Base-by-base conservation (phyloP, 1,140 invertebrate genomes). In the Drosophila aff. region DNA sequence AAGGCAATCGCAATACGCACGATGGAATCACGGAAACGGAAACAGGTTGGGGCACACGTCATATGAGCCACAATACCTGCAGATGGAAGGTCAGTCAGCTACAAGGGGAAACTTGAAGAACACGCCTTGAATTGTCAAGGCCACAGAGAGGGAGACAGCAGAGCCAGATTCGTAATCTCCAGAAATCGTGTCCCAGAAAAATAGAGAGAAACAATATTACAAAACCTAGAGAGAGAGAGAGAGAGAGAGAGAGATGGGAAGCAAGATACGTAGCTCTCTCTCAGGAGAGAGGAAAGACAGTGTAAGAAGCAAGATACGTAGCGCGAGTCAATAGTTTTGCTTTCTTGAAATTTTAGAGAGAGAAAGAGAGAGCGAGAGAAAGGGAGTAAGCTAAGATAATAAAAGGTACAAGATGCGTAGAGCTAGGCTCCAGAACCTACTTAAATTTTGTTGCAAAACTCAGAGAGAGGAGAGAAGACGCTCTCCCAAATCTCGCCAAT, bases 1-100 rank as follows among this genome's bases (percentile, higher is more conserved):
- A 49, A 47, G 47, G 47, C 47, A 49, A 49, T 49, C 46, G 23
- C 46, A 69, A 44, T 66, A 69, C 61, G 73, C 74, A 73, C 74
- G 53, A 38, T 47, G n/a, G 23, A 64, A 57, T 53, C 31, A 74
- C 36, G 47, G 52, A 60, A 46, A 44, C 26, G 71, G 69, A 65
- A 55, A 53, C 40, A 44, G 13, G 49, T 31, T 52, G 49, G 49
- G 49, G 49, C 26, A 52, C 40, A 47, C 26, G 13, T 36, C 44
- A 28, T 50, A 43, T 28, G 6, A 53, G 21, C 28, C 6, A 0
- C 10, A 2, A 36, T n/a, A n/a, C 5, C 38, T 36, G 16, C 23
- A 31, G 58, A 53, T 62, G 13, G 4, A 38, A 23, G 52, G 53
- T 57, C 26, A n/a, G 9, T 40, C 21, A 26, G 11, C 53, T 40